These are phyloP conservation scores for Solen grandis DNA, from an alignment of 1,140 invertebrate genomes.

Conservation along the genomic window DNA sequence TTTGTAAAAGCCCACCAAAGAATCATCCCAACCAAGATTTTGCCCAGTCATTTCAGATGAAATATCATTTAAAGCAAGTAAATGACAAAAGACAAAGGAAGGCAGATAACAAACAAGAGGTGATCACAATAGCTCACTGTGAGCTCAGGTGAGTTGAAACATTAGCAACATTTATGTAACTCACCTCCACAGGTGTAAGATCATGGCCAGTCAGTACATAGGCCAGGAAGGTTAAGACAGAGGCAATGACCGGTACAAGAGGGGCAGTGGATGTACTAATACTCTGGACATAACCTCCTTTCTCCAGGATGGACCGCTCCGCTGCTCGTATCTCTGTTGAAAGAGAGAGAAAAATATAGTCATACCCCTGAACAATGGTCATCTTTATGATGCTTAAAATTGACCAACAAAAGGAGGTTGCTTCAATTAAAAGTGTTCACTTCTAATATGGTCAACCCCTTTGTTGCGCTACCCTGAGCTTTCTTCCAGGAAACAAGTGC, in stretches of 20 bases:
- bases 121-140: no score
- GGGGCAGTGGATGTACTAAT: slow-evolving; percentile 84
- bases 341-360: slow-evolving; percentile 1
- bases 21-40: no score
- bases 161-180: no score
- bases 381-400: no score
- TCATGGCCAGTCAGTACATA: slow-evolving; percentile 84
- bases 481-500: background rate
- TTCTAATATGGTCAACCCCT: background rate
- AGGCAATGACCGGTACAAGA: slow-evolving; percentile 85
- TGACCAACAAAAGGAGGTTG: background rate
- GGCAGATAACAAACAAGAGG: no score
- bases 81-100: no score
- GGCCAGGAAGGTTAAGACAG: slow-evolving; percentile 85
- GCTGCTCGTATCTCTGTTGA: slow-evolving; percentile 83
- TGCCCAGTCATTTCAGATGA: no score
- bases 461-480: background rate
- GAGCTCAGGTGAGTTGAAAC: no score
- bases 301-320: slow-evolving; percentile 84
- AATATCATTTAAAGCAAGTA: no score
- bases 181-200: slow-evolving; percentile 85
- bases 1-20: no score
- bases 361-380: background rate
- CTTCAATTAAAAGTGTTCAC: background rate
- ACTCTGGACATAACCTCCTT: slow-evolving; percentile 84